These are phyloP conservation scores for Polydrusus pterygomalis DNA, from an alignment of 2,888 invertebrate species.

Conservation along the genomic window DNA sequence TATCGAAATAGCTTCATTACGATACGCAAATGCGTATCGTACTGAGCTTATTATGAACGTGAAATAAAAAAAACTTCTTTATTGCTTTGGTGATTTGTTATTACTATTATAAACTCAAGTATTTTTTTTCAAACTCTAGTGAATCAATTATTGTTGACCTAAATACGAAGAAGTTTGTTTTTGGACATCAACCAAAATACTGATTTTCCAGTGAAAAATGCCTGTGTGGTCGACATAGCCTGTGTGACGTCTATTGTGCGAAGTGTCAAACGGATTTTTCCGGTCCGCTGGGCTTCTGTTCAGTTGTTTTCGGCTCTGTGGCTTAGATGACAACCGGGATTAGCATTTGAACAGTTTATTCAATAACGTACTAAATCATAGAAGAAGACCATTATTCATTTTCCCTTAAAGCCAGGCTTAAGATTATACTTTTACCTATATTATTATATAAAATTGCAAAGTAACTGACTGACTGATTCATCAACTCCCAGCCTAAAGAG, in stretches of 20 bases:
- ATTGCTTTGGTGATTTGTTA: too few species aligned
- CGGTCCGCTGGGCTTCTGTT: conserved; percentile 60
- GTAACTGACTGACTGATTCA: too few species aligned
- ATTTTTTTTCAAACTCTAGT: too few species aligned
- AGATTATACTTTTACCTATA: too few species aligned
- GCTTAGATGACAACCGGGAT: conserved; percentile 61
- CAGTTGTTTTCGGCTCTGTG: conserved; percentile 61
- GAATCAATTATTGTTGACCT: not conserved
- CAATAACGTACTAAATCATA: conserved; percentile 37
- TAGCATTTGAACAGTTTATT: conserved; percentile 50
- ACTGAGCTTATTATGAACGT: too few species aligned
- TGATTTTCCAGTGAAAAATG: conserved; percentile 16
- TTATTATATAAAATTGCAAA: too few species aligned
- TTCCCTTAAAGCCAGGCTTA: too few species aligned
- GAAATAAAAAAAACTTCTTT: too few species aligned
- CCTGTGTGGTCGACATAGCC: conserved; percentile 35
- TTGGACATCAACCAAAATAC: conserved; percentile 6
- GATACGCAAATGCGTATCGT: too few species aligned
- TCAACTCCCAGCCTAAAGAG: too few species aligned
- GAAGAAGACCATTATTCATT: not conserved
- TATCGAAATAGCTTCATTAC: too few species aligned
- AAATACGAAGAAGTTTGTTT: conserved; percentile 20
- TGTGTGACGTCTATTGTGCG: conserved; percentile 52
- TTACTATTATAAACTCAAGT: too few species aligned
- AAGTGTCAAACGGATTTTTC: conserved; percentile 55